Conservation (phyloP, 2,113 vertebrate genomes). For the Murina feae region DNA sequence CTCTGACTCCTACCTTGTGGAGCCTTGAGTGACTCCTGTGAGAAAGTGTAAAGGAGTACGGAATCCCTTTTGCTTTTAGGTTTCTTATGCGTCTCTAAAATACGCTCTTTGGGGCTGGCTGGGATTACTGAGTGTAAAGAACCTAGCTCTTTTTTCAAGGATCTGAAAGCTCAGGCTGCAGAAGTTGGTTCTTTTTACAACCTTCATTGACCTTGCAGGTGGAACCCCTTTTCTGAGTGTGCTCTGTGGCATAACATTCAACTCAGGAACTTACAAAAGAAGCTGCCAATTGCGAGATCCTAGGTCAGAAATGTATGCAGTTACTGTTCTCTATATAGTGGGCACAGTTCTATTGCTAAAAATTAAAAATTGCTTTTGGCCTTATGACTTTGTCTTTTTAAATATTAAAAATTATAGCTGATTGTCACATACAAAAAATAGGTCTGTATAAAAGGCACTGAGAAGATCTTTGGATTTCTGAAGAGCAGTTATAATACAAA, state of each 20-base stretch:
- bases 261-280: not conserved
- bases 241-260: not conserved
- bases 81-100: not conserved
- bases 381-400: slow-evolving; percentile 7
- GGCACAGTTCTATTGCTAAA: not conserved
- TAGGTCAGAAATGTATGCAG: not conserved
- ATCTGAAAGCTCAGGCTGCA: not conserved
- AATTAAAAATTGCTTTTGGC: not conserved
- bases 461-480: not conserved
- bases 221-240: not conserved
- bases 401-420: slow-evolving; percentile 40
- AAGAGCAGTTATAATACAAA: slow-evolving; percentile 30
- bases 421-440: not conserved
- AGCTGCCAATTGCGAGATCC: not conserved
- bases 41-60: not conserved
- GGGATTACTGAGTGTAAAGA: not conserved
- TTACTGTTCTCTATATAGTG: not conserved
- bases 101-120: not conserved
- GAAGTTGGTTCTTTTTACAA: not conserved
- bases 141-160: not conserved
- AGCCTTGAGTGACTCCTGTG: not conserved
- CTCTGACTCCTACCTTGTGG: not conserved
- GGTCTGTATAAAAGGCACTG: not conserved
- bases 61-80: not conserved
- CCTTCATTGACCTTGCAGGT: not conserved